Base-by-base conservation (phyloP, 2,113 vertebrate species). In the Galemys pyrenaicus region DNA sequence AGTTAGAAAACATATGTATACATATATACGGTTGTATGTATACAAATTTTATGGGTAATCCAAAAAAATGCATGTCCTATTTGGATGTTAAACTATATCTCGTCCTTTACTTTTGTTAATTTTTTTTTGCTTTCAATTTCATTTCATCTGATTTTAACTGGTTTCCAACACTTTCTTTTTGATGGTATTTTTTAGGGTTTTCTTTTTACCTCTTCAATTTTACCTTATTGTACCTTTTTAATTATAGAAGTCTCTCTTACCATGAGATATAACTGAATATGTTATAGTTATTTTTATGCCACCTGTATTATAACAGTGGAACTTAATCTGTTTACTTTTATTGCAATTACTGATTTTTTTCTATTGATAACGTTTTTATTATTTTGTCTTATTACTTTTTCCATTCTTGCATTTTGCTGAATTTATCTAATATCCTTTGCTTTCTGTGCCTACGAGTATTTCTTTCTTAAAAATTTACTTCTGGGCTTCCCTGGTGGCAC, bases 51-150 rank as follows among this genome's bases (percentile, higher is more conserved):
- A 46, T 28, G 64, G 22, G 39, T 80, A 84, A 71, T 85, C 90
- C 16, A 91, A 81, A 85, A 60, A 8, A 93, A 35, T 8, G 7
- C 30, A 74, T 39, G 46, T 96, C 68, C 58, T 82, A 39, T 68
- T 65, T 74, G 5, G 84, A 3, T 54, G 54, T 54, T 83, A 86
- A 93, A 78, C 37, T 11, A 71, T 58, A 68, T 81, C 80, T 88
- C 67, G 22, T 65, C 26, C 9, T 46, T 54, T 41, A 46, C 12
- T 84, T 58, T 54, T 44, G n/a, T 68, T 44, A 83, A 73, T 54
- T 51, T 62, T 92, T n/a, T 32, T 84, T 83, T 87, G 73, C 30
- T 94, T 71, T 92, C 22, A 89, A 46, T 67, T 89, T n/a, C 17
- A 78, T 60, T 79, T 87, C 35, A 87, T 73, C 56, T 79, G 26